Evolutionary conservation across 2,888 invertebrate genomes (phyloP).

Genomic region (Dasysyrphus albostriatus): DNA sequence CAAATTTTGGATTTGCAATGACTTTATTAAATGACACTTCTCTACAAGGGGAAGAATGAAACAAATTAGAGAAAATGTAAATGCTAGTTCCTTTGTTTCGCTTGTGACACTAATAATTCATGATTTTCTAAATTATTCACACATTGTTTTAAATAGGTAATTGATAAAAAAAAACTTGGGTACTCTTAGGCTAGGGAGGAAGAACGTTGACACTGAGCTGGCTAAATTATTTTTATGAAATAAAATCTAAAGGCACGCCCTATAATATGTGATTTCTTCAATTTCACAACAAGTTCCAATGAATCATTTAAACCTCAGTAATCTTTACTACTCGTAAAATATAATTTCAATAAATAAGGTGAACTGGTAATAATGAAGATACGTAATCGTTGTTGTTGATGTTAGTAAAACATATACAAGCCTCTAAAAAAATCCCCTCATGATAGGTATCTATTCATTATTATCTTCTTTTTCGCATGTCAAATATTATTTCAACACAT

Average conservation of each 20-base stretch:
- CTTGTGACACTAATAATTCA: too few relatives aligned
- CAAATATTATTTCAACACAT: constrained; percentile 1
- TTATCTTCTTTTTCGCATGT: neutral
- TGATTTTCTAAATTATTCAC: too few relatives aligned
- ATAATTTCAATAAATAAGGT: neutral
- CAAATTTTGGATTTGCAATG: neutral
- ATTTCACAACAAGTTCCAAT: neutral
- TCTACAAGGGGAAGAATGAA: too few relatives aligned
- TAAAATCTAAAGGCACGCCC: too few relatives aligned
- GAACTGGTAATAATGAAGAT: neutral
- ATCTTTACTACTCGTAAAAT: neutral
- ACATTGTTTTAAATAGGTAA: too few relatives aligned
- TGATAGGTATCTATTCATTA: neutral
- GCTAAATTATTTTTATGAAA: too few relatives aligned
- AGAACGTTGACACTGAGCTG: too few relatives aligned
- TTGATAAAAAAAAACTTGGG: too few relatives aligned
- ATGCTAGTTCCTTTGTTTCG: neutral
- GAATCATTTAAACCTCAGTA: neutral
- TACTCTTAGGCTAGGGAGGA: too few relatives aligned
- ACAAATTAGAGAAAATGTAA: too few relatives aligned
- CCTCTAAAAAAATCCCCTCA: neutral
- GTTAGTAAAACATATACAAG: neutral
- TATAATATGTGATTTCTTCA: too few relatives aligned
- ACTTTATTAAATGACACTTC: neutral
- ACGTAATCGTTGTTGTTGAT: constrained; percentile 7